Base-by-base conservation (phyloP, 2,888 invertebrate species). In the Hedya salicella region DNA sequence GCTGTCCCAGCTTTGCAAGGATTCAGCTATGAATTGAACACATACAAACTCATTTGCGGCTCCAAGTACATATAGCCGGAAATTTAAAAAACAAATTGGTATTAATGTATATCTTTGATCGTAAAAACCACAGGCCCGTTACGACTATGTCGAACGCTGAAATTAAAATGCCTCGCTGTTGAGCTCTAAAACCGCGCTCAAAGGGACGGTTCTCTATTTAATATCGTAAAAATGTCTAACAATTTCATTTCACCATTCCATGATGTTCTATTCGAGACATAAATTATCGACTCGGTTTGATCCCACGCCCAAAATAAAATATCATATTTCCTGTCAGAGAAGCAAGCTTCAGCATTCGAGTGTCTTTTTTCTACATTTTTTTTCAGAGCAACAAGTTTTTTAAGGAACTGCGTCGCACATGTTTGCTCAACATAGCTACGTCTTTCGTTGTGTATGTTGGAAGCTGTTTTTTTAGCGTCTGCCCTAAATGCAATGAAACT, bases 221-320 rank as follows among this genome's bases (percentile, higher is more conserved):
- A 85, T 85, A 85, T 85, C 79, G 82, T 80, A 62, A 81, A 81
- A 84, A 86, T 80, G 84, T 85, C 81, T 73, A 85, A 86, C 86
- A 83, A 88, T 90, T 89, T 88, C 82, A 85, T 86, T 87, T 83
- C 82, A 83, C 78, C 83, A 80, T 85, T 74, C 79, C 82, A 78
- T 88, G 88, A 89, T 87, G 85, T 88, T 85, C 83, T 81, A 82
- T 86, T 86, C 84, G 85, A 82, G 81, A 86, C 89, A 89, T 89
- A 87, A 89, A 90, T 91, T 91, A 91, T 91, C 89, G 88, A 87
- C 82, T 87, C 73, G 86, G 88, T 89, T 91, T 91, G 91, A 91
- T 91, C 91, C 92, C 91, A 91, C 91, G 90, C 90, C 89, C 86
- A 86, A 91, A 91, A 91, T 92, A 91, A 92, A 92, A 91, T 92